Conservation (phyloP, 2,888 invertebrate genomes). For the Polyploca ridens region DNA sequence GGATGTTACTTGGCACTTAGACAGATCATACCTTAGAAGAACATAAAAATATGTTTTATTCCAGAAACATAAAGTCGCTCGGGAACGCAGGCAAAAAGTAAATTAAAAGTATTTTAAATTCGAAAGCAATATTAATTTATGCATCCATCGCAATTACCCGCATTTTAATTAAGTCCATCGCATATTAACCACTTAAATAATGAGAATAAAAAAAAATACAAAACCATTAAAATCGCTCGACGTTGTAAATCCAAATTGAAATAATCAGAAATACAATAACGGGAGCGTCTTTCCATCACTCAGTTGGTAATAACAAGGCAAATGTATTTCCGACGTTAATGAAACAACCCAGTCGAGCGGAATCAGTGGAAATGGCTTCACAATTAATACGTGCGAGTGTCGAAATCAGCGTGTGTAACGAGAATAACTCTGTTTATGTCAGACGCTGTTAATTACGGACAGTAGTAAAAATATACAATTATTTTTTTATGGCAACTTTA, state of each 20-base stretch:
- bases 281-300: constrained; percentile 18
- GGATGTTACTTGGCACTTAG: no score
- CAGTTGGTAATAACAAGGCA: constrained; percentile 14
- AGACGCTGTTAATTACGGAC: constrained; percentile 17
- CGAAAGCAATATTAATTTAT: neutral
- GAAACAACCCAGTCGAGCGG: constrained; percentile 15
- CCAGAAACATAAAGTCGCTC: no score
- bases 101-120: no score
- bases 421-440: constrained; percentile 12
- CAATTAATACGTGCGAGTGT: constrained; percentile 19
- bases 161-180: neutral
- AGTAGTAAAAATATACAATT: constrained; percentile 19
- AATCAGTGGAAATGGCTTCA: constrained; percentile 18
- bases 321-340: constrained; percentile 20
- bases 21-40: no score
- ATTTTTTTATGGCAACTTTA: constrained; percentile 19
- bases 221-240: constrained; percentile 5
- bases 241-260: constrained; percentile 26
- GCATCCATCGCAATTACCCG: neutral
- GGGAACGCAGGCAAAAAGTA: no score
- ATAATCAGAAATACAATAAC: constrained; percentile 27
- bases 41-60: no score
- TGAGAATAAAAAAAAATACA: neutral
- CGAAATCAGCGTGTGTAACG: constrained; percentile 14
- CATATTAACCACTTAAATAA: neutral